A percentile compares a stretch with the other conserved stretches of the same genome.
phyloP scores from a whole-genome alignment of 37 sponge, comb jelly and placozoan genomes.

The Bolinopsis microptera region DNA sequence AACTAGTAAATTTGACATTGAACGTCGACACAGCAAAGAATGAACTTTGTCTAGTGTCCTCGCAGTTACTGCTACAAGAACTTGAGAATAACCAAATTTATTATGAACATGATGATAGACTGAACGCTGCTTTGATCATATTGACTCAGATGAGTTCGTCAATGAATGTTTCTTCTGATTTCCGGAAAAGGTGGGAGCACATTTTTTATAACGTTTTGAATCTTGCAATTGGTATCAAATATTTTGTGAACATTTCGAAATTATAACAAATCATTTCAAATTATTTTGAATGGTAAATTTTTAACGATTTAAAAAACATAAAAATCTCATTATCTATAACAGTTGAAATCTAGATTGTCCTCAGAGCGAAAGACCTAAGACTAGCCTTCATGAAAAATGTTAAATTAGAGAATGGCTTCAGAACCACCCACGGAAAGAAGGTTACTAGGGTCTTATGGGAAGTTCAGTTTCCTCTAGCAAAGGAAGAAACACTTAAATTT shows the following conservation, averaged over 20 bases:
- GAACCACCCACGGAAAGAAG: not conserved
- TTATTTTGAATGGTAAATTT: no score
- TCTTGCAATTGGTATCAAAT: no score
- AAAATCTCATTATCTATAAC: not conserved
- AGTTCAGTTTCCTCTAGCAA: not conserved
- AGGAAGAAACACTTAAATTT: not conserved
- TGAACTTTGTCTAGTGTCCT: not conserved
- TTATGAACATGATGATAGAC: not conserved
- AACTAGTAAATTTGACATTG: not conserved
- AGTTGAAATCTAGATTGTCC: not conserved
- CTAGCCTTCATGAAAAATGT: not conserved
- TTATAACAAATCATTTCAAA: no score
- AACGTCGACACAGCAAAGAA: no score
- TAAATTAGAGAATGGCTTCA: not conserved
- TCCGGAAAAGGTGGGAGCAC: not conserved
- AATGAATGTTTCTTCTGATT: not conserved
- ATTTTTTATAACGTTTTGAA: no score
- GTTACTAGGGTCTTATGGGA: not conserved
- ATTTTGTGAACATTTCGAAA: no score
- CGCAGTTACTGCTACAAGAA: not conserved
- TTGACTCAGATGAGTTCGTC: not conserved
- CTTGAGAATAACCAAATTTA: not conserved
- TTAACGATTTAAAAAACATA: no score
- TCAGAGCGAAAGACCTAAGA: not conserved
- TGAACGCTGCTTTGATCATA: not conserved